Evolutionary conservation across 2,113 vertebrate genomes (phyloP).

Genomic region (Pantherophis guttatus): DNA sequence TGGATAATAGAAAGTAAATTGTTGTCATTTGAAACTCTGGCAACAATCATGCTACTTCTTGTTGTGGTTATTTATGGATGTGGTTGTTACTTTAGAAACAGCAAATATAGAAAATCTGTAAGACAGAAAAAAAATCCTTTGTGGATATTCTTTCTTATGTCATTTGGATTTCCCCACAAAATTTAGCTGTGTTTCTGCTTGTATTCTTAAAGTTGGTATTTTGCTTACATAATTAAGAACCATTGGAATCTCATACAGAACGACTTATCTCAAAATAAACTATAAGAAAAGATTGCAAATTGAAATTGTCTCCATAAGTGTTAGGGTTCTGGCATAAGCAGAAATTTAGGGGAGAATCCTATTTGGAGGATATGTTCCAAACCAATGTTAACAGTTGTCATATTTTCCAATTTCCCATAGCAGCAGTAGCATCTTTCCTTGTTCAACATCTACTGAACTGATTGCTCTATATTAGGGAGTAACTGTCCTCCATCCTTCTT

Average conservation of each 20-base stretch:
- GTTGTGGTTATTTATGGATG: neutral
- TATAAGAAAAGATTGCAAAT: neutral
- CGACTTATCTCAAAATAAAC: neutral
- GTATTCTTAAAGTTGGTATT: conserved; percentile 30
- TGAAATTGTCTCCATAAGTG: fast-evolving
- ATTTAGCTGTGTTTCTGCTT: neutral
- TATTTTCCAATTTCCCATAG: conserved; percentile 66
- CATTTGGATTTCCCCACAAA: neutral
- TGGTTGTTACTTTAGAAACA: neutral
- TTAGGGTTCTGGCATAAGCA: conserved; percentile 24
- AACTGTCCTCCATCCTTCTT: neutral
- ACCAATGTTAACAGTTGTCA: conserved; percentile 59
- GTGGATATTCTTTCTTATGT: neutral
- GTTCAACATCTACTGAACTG: conserved; percentile 38
- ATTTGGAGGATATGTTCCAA: conserved; percentile 52
- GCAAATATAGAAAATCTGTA: neutral
- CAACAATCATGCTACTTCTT: neutral
- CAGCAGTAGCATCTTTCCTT: conserved; percentile 60
- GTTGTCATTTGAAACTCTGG: neutral
- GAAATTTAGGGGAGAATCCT: conserved; percentile 56
- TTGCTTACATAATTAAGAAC: fast-evolving
- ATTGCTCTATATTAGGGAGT: conserved; percentile 8
- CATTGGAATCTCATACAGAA: fast-evolving
- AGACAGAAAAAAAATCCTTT: neutral
- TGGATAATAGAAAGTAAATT: neutral